These are phyloP conservation scores for Pseudomugil gertrudae DNA, from an alignment of 2,797 vertebrate genomes.

Conservation along the genomic window DNA sequence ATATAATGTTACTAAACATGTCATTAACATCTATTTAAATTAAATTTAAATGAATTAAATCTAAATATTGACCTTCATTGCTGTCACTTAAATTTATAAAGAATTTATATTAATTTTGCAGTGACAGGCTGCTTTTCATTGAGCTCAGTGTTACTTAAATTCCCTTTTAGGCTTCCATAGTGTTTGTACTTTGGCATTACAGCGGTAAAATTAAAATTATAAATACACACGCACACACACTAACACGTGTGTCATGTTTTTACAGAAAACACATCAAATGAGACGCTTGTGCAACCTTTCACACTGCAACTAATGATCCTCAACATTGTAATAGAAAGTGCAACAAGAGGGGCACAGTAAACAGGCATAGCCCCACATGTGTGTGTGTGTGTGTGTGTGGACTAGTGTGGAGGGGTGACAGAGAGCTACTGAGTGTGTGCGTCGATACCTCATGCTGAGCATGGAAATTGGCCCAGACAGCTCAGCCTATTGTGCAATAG, in stretches of 20 bases:
- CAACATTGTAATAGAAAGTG: conserved; percentile 64
- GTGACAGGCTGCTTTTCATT: neutral
- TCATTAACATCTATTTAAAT: neutral
- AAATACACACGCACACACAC: conserved; percentile 11
- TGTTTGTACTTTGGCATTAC: neutral
- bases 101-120: neutral
- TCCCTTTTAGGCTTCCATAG: neutral
- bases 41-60: neutral
- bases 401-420: conserved; percentile 28
- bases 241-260: conserved; percentile 42
- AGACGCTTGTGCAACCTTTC: conserved; percentile 71
- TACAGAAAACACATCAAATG: conserved; percentile 52
- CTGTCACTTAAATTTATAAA: neutral
- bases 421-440: conserved; percentile 65
- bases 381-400: conserved; percentile 39
- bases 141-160: neutral
- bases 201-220: conserved; percentile 22
- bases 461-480: conserved; percentile 99
- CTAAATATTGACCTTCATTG: neutral
- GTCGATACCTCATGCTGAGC: conserved; percentile 96
- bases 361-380: conserved; percentile 90
- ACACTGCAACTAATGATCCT: conserved; percentile 76
- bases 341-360: conserved; percentile 87
- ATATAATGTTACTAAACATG: neutral
- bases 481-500: conserved; percentile 91